Evolutionary conservation across 2,888 invertebrate species (phyloP).

Genomic region (Altica lythri): DNA sequence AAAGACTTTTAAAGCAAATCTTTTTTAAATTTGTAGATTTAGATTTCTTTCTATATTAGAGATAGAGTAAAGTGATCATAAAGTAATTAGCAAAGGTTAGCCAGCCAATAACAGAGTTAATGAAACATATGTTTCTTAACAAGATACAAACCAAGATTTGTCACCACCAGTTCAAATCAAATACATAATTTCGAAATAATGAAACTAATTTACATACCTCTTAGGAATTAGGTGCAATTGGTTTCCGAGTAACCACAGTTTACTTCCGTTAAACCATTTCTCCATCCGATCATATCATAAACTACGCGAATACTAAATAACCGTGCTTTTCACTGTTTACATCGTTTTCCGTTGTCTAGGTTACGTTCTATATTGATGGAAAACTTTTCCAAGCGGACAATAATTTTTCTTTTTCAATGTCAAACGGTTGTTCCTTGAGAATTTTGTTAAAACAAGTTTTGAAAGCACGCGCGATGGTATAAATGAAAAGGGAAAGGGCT

Average conservation of each 20-base stretch:
- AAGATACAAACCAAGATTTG: no score
- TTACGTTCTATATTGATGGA: conserved; percentile 32
- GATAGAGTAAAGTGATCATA: no score
- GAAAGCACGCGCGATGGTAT: neutral
- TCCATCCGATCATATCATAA: conserved; percentile 65
- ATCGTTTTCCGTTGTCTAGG: conserved; percentile 29
- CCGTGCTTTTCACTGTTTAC: conserved; percentile 26
- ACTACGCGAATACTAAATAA: conserved; percentile 22
- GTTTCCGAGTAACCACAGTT: conserved; percentile 89
- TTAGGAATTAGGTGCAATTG: conserved; percentile 83
- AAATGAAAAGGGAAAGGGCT: no score
- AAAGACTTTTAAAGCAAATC: no score
- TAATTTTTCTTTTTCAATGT: conserved; percentile 14
- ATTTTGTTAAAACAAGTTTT: neutral
- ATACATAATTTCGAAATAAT: conserved; percentile 3
- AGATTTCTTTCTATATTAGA: no score
- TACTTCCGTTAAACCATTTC: conserved; percentile 92
- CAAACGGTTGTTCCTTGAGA: conserved; percentile 3
- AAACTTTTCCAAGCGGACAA: conserved; percentile 12
- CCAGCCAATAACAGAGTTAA: no score
- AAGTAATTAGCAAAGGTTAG: no score
- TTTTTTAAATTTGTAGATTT: no score
- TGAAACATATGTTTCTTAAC: no score
- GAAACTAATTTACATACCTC: conserved; percentile 65
- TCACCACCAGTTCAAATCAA: no score